Evolutionary conservation across 1,140 invertebrate species (phyloP).

Genomic region (Drosophila miranda): DNA sequence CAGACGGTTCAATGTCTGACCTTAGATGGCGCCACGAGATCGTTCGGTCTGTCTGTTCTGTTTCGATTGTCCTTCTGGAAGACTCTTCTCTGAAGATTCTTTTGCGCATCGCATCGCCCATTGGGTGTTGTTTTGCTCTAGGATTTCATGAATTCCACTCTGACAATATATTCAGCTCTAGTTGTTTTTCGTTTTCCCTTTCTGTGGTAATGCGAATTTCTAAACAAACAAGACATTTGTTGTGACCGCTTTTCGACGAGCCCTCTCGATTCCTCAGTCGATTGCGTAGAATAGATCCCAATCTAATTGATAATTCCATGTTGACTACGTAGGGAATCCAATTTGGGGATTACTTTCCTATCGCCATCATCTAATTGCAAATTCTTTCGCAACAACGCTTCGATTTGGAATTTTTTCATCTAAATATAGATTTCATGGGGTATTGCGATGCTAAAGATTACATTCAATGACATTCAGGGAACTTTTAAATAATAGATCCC

Average conservation of each 20-base stretch:
- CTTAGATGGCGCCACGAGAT: constrained; percentile 64
- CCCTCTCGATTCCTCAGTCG: constrained; percentile 11
- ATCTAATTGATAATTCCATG: constrained; percentile 27
- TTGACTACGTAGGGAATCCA: constrained; percentile 37
- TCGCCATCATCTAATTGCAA: no score
- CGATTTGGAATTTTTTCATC: no score
- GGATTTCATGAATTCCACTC: constrained; percentile 4
- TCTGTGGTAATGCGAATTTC: constrained; percentile 32
- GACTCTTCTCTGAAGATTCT: constrained; percentile 5
- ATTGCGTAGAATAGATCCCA: constrained; percentile 13
- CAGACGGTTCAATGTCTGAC: constrained; percentile 62
- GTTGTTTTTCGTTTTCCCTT: constrained; percentile 49
- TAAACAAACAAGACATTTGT: constrained; percentile 27
- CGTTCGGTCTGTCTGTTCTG: constrained; percentile 13
- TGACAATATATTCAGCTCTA: constrained; percentile 38
- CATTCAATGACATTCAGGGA: no score
- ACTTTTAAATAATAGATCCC: no score
- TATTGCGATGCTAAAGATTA: no score
- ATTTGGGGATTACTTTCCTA: constrained; percentile 1
- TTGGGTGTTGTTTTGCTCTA: constrained; percentile 36
- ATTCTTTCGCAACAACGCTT: no score
- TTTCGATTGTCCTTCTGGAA: background rate
- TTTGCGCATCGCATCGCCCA: constrained; percentile 17
- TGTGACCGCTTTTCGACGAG: constrained; percentile 20
- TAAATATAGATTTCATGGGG: no score